Evolutionary conservation across 2,888 invertebrate species (phyloP).

Genomic region (Neocrepidodera transversa): DNA sequence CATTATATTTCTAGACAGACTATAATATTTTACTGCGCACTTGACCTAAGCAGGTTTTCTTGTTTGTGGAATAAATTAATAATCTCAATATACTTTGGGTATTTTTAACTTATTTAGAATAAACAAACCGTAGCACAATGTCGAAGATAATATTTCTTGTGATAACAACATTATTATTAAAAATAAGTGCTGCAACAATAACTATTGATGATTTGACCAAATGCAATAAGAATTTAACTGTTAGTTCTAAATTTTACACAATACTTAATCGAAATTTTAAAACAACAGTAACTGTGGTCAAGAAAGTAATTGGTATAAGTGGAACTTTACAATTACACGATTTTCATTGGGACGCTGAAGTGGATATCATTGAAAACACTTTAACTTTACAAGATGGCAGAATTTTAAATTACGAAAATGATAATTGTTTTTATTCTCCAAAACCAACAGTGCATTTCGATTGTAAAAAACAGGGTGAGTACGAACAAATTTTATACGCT

Average conservation of each 20-base stretch:
- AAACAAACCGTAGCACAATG: too few species aligned
- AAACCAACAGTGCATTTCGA: background rate
- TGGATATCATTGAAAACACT: background rate
- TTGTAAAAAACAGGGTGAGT: background rate
- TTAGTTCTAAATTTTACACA: conserved; percentile 2
- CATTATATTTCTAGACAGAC: too few species aligned
- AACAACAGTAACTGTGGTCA: background rate
- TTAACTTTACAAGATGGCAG: background rate
- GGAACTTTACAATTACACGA: background rate
- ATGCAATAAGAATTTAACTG: background rate
- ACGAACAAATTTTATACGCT: background rate
- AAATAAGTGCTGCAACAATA: background rate
- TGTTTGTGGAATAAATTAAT: too few species aligned
- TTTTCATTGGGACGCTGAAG: background rate
- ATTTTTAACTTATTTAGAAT: too few species aligned
- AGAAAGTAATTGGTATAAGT: background rate
- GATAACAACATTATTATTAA: background rate
- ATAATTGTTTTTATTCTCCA: background rate
- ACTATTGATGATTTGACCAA: background rate
- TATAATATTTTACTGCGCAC: too few species aligned
- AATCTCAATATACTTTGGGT: too few species aligned
- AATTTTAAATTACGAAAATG: background rate
- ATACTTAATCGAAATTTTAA: background rate
- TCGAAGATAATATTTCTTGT: too few species aligned
- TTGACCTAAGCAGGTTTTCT: too few species aligned